Evolutionary conservation across 2,888 invertebrate species (phyloP).

Genomic region (Noctua janthina): DNA sequence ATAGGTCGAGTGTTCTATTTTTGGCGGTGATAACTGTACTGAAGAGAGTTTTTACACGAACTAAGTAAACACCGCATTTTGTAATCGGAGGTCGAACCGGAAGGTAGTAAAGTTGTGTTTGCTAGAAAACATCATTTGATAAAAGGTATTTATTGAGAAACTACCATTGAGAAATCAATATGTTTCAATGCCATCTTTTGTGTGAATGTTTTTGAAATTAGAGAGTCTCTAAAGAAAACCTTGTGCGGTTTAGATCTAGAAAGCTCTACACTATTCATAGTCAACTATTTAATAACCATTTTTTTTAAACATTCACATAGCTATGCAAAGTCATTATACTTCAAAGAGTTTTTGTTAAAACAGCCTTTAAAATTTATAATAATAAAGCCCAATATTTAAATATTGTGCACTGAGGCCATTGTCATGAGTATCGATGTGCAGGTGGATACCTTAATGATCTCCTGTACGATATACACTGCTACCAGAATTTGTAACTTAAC

Average conservation of each 20-base stretch:
- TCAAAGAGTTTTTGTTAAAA: neutral
- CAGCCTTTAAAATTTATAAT: neutral
- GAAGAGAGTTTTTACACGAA: conserved; percentile 12
- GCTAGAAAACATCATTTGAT: neutral
- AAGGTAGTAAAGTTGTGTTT: neutral
- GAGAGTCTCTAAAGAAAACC: neutral
- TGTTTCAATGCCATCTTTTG: neutral
- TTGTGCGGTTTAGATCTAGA: neutral
- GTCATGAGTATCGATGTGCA: neutral
- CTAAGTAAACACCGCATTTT: neutral
- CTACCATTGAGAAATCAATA: neutral
- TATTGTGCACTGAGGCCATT: no score
- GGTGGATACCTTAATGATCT: neutral
- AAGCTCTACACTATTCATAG: neutral
- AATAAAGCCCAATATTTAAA: neutral
- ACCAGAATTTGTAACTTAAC: neutral
- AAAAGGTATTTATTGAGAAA: neutral
- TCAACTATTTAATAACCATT: neutral
- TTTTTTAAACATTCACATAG: neutral
- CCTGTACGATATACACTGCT: neutral
- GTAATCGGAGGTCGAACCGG: neutral
- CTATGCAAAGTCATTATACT: neutral
- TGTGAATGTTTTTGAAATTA: neutral
- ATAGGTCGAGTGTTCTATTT: conserved; percentile 46
- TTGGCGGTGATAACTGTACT: conserved; percentile 27